Evolutionary conservation across 2,113 vertebrate genomes (phyloP).

Genomic region (Dryoscopus gambensis): DNA sequence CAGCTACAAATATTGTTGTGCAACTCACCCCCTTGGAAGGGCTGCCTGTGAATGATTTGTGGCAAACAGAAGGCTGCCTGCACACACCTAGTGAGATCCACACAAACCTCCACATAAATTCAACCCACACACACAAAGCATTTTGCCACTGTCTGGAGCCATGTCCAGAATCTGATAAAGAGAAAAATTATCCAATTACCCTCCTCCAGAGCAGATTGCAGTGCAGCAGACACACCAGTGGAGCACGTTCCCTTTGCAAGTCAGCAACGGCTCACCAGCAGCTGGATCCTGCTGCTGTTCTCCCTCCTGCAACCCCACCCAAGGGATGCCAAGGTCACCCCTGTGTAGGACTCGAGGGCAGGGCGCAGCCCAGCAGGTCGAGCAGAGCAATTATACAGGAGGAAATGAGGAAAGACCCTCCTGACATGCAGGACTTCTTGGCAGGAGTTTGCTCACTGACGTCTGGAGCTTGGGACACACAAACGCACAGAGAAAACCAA

Average conservation of each 20-base stretch:
- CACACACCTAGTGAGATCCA: neutral
- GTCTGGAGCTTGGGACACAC: neutral
- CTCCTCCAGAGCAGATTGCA: neutral
- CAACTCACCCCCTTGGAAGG: neutral
- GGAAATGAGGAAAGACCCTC: slow-evolving; percentile 26
- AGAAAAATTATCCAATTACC: neutral
- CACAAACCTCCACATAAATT: neutral
- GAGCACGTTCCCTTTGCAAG: neutral
- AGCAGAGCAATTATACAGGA: neutral
- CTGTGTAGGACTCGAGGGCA: neutral
- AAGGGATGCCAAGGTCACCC: slow-evolving; percentile 6
- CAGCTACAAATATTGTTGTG: neutral
- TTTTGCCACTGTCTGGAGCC: neutral
- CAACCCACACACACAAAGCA: neutral
- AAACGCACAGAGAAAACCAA: neutral
- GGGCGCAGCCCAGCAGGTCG: slow-evolving; percentile 4
- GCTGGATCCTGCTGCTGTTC: neutral
- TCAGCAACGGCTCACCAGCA: neutral
- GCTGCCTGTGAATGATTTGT: neutral
- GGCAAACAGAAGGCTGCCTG: neutral
- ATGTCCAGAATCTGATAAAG: neutral
- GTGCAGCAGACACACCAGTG: neutral
- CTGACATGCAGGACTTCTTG: neutral
- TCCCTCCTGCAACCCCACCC: slow-evolving; percentile 13
- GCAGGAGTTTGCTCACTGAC: neutral